A percentile compares a stretch with the other conserved stretches of the same genome.
phyloP scores from a whole-genome alignment of 1,140 invertebrate genomes.

The Euura lappo region DNA sequence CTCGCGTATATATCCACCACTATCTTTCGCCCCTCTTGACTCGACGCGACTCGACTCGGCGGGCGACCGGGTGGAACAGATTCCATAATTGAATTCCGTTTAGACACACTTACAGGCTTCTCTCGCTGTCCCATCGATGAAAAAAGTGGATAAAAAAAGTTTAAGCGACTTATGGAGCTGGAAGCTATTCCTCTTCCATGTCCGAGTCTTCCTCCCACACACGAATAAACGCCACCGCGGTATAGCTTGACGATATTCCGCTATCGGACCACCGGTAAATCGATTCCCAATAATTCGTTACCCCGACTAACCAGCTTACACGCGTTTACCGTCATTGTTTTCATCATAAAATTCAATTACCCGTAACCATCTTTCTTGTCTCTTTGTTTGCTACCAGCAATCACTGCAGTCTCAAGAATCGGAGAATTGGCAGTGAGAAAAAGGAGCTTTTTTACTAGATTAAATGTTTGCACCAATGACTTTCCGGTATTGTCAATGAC shows the following conservation, averaged over 20 bases:
- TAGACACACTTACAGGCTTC: background rate
- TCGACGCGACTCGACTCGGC: background rate
- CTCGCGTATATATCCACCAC: background rate
- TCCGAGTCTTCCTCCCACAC: background rate
- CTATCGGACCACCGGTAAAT: background rate
- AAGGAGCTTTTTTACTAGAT: no score
- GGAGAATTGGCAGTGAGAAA: no score
- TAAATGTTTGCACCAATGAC: no score
- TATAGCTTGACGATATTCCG: background rate
- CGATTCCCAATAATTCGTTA: background rate
- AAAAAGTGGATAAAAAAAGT: background rate
- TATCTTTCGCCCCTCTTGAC: background rate
- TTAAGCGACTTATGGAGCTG: no score
- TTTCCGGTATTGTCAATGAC: no score
- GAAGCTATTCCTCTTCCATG: no score
- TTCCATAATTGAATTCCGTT: conserved; percentile 4
- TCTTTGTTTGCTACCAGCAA: background rate
- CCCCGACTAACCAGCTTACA: conserved; percentile 1
- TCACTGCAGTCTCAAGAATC: no score
- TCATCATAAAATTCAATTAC: conserved; percentile 1
- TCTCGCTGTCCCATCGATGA: background rate
- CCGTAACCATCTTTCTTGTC: background rate
- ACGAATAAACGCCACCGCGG: background rate
- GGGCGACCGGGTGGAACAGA: background rate
- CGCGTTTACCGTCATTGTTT: background rate